A percentile compares a stretch with the other conserved stretches of the same genome.
Evolutionary conservation across 2,888 invertebrate species (phyloP).

Genomic region (Glaucopsyche alexis): DNA sequence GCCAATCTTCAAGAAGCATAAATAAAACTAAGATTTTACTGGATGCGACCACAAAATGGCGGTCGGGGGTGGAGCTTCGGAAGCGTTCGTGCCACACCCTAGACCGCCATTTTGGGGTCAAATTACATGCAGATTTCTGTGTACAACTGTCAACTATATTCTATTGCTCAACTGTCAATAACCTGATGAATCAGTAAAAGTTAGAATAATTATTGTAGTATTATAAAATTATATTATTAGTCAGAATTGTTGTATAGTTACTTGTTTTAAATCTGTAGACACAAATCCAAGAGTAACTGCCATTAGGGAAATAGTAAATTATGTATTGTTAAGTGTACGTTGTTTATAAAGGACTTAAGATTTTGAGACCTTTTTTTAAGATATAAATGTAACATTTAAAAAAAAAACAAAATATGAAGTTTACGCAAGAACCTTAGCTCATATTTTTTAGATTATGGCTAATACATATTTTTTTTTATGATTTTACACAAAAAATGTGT

Average conservation of each 20-base stretch:
- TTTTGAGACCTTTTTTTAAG: no score
- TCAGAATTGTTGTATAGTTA: constrained; percentile 5
- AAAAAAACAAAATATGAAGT: background rate
- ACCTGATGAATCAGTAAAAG: no score
- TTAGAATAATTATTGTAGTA: background rate
- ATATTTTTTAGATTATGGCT: background rate
- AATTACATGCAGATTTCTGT: background rate
- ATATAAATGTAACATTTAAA: background rate
- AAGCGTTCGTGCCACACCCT: no score
- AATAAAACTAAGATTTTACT: no score
- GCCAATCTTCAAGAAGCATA: no score
- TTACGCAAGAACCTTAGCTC: background rate
- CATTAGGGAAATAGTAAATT: background rate
- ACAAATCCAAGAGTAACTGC: constrained; percentile 13
- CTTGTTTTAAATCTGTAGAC: background rate
- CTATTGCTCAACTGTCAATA: background rate
- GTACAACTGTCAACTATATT: constrained; percentile 6
- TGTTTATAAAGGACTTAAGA: background rate
- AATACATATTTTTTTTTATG: background rate
- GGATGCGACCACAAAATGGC: no score
- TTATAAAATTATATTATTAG: background rate
- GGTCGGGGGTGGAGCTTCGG: no score
- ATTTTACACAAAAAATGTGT: no score
- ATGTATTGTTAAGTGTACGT: background rate
- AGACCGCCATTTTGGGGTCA: background rate